Percentiles rank a stretch among this genome's conserved stretches.
These are phyloP conservation scores for Listronotus bonariensis DNA, from an alignment of 1,140 invertebrate genomes.

Conservation along the genomic window DNA sequence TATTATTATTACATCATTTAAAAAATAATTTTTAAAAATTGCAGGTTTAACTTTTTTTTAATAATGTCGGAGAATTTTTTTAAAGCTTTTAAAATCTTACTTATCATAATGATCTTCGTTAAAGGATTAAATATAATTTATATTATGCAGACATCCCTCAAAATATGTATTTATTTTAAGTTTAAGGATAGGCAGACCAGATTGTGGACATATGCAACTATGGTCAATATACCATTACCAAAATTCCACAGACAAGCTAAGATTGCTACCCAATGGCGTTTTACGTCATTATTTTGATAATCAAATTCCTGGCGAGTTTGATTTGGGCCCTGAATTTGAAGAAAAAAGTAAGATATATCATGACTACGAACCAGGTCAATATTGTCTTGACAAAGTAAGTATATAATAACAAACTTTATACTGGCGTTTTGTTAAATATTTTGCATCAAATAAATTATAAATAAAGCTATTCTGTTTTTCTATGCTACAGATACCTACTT, in stretches of 20 bases:
- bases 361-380: conserved; percentile 74
- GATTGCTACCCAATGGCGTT: conserved; percentile 69
- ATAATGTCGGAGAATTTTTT: too few relatives aligned
- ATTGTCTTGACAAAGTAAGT: conserved; percentile 76
- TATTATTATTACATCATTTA: too few relatives aligned
- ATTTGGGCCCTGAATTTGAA: conserved; percentile 56
- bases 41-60: too few relatives aligned
- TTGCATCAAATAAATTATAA: too few relatives aligned
- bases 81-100: too few relatives aligned
- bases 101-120: too few relatives aligned
- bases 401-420: conserved; percentile 4
- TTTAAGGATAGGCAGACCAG: conserved; percentile 68
- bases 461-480: too few relatives aligned
- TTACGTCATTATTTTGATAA: conserved; percentile 69
- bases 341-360: conserved; percentile 62
- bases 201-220: conserved; percentile 70
- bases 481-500: too few relatives aligned
- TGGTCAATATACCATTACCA: conserved; percentile 74
- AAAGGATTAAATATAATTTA: too few relatives aligned
- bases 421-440: not conserved
- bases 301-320: conserved; percentile 58
- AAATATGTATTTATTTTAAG: conserved; percentile 47
- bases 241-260: conserved; percentile 64
- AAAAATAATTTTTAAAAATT: too few relatives aligned
- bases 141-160: too few relatives aligned